Evolutionary conservation across 2,113 vertebrate species (phyloP).

Genomic region (Dolichallabes microphthalmus): DNA sequence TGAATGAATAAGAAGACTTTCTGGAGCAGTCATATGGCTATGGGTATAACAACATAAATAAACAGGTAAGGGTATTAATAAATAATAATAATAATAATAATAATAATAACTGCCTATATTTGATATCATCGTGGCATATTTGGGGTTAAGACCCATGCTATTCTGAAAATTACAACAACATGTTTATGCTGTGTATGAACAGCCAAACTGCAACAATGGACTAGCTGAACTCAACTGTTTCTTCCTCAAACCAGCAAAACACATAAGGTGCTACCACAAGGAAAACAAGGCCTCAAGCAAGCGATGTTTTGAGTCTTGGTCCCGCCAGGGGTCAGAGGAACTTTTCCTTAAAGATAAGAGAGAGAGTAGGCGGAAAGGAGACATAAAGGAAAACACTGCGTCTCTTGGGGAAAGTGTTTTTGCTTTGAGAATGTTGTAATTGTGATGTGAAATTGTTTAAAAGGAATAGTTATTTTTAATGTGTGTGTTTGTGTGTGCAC

Average conservation of each 20-base stretch:
- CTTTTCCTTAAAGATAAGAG: slow-evolving; percentile 56
- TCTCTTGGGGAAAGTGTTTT: slow-evolving; percentile 39
- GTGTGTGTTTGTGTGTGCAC: slow-evolving; percentile 29
- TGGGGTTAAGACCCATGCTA: neutral
- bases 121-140: neutral
- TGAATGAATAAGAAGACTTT: neutral
- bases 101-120: neutral
- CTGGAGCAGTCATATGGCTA: neutral
- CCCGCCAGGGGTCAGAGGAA: slow-evolving; percentile 50
- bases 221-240: slow-evolving; percentile 37
- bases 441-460: slow-evolving; percentile 31
- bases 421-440: slow-evolving; percentile 36
- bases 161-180: slow-evolving; percentile 15
- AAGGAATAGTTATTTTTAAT: slow-evolving; percentile 18
- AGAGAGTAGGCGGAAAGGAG: slow-evolving; percentile 41
- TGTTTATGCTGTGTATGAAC: slow-evolving; percentile 1
- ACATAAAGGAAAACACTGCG: slow-evolving; percentile 39
- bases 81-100: neutral
- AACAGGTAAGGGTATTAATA: neutral
- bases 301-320: slow-evolving; percentile 38
- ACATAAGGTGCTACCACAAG: slow-evolving; percentile 27
- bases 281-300: slow-evolving; percentile 43
- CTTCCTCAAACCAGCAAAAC: slow-evolving; percentile 24
- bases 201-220: slow-evolving; percentile 38
- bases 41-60: neutral